These are phyloP conservation scores for Agrotis puta DNA, from an alignment of 2,888 invertebrate genomes.

Conservation along the genomic window DNA sequence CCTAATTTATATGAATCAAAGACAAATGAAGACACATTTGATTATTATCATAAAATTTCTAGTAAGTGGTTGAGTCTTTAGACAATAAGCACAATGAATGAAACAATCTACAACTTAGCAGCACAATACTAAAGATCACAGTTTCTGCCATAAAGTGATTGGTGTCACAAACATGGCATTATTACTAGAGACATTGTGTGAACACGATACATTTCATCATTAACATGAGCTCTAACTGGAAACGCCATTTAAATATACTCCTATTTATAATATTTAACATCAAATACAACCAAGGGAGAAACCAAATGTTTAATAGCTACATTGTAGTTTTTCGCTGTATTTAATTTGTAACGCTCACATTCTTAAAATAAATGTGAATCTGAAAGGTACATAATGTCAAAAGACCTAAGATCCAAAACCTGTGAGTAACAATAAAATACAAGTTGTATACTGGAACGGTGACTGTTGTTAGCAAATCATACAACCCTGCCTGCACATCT, in stretches of 20 bases:
- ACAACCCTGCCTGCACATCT: constrained; percentile 71
- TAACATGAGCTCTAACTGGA: constrained; percentile 73
- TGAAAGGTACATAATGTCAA: constrained; percentile 83
- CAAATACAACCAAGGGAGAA: constrained; percentile 78
- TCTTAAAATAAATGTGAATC: constrained; percentile 74
- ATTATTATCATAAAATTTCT: constrained; percentile 38
- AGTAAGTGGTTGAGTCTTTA: constrained; percentile 40
- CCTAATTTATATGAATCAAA: constrained; percentile 43
- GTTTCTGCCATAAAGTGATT: constrained; percentile 77
- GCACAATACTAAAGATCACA: constrained; percentile 82
- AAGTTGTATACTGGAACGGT: constrained; percentile 81
- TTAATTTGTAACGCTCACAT: constrained; percentile 70
- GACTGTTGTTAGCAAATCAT: constrained; percentile 66
- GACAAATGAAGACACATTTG: constrained; percentile 43
- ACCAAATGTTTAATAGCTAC: constrained; percentile 67
- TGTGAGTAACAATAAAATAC: constrained; percentile 79
- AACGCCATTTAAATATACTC: constrained; percentile 71
- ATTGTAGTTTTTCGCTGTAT: constrained; percentile 78
- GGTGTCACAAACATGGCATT: constrained; percentile 71
- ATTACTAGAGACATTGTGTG: constrained; percentile 70
- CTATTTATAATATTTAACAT: constrained; percentile 77
- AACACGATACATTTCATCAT: constrained; percentile 72
- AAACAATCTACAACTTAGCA: constrained; percentile 73
- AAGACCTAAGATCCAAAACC: constrained; percentile 86
- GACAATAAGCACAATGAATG: constrained; percentile 43